These are phyloP conservation scores for Himalopsyche anomala DNA, from an alignment of 2,888 invertebrate genomes.

Conservation along the genomic window DNA sequence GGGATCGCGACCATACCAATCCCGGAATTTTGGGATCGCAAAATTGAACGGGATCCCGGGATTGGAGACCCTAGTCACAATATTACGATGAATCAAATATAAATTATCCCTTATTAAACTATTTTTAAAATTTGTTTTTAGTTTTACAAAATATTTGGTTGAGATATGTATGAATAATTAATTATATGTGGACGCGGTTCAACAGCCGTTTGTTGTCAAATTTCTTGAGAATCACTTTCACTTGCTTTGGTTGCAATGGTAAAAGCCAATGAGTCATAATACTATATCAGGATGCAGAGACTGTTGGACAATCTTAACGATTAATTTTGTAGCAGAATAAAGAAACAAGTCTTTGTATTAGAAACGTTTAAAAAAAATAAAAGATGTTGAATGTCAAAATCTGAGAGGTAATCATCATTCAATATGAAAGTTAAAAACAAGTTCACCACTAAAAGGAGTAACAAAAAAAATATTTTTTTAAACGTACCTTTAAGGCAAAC, in stretches of 20 bases:
- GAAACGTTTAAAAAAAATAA: slow-evolving; percentile 6
- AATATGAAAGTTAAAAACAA: not conserved
- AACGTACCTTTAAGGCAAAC: no score
- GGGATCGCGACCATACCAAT: no score
- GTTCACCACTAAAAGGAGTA: not conserved
- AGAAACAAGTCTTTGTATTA: slow-evolving; percentile 4
- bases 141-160: no score
- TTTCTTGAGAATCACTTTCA: slow-evolving; percentile 46
- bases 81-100: no score
- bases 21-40: no score
- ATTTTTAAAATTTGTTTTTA: no score
- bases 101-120: no score
- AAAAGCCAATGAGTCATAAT: slow-evolving; percentile 49
- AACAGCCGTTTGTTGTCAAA: slow-evolving; percentile 7
- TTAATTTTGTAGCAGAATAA: not conserved
- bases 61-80: no score
- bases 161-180: no score
- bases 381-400: not conserved
- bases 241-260: slow-evolving; percentile 41
- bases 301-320: not conserved
- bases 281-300: slow-evolving; percentile 5
- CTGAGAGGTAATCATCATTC: not conserved
- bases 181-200: not conserved
- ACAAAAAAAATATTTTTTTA: no score
- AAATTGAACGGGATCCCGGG: no score